A percentile compares a stretch with the other conserved stretches of the same genome.
Evolutionary conservation across 2,113 vertebrate species (phyloP).

Genomic region (Trichechus manatus): DNA sequence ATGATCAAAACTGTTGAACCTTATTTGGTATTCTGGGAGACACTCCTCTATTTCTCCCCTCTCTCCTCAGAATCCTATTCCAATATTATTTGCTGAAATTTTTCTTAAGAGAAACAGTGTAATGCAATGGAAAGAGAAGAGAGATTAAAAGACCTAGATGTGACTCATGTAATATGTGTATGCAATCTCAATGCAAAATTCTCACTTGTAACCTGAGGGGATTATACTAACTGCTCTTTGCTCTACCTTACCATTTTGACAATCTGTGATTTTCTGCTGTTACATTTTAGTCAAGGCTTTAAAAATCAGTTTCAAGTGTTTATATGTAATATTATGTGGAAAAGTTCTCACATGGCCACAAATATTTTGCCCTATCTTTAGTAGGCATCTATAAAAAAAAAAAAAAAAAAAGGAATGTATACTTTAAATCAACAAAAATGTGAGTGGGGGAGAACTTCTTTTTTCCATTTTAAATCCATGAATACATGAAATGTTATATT

Average conservation of each 20-base stretch:
- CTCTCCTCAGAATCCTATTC: not conserved
- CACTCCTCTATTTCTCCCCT: not conserved
- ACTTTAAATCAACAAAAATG: not conserved
- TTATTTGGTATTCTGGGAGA: not conserved
- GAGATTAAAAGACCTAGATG: not conserved
- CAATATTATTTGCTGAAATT: not conserved
- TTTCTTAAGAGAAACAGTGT: not conserved
- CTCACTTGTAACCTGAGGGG: not conserved
- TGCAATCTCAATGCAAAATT: not conserved
- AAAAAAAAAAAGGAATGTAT: not conserved
- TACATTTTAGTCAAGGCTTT: not conserved
- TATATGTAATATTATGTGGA: not conserved
- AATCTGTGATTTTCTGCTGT: not conserved
- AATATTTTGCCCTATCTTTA: not conserved
- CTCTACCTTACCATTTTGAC: not conserved
- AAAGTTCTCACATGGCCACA: not conserved
- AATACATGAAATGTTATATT: slow-evolving; percentile 52
- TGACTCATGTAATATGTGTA: not conserved
- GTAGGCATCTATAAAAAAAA: not conserved
- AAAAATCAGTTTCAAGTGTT: slow-evolving; percentile 36
- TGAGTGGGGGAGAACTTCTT: not conserved
- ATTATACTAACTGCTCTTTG: not conserved
- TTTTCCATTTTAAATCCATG: slow-evolving; percentile 51
- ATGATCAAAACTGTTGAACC: not conserved
- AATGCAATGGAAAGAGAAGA: not conserved